phyloP scores from a whole-genome alignment of 2,888 invertebrate genomes.

The Monopis laevigella region DNA sequence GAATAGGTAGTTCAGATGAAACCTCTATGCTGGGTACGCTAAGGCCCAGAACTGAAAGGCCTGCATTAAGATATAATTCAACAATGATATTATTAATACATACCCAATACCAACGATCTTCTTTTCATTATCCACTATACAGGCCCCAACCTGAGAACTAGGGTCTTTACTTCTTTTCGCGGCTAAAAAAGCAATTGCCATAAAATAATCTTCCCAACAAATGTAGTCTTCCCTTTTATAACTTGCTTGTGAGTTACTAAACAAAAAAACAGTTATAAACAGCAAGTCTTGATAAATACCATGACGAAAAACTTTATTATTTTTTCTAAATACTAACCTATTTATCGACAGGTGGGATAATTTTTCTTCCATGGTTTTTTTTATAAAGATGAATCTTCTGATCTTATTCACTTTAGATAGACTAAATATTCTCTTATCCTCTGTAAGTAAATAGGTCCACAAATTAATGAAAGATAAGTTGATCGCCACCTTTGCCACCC shows the following conservation, averaged over 20 bases:
- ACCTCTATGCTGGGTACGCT: too few species aligned
- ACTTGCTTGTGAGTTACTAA: neutral
- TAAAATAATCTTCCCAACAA: constrained; percentile 94
- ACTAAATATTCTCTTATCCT: too few species aligned
- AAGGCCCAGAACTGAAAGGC: too few species aligned
- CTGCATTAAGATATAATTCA: too few species aligned
- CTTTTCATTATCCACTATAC: constrained; percentile 87
- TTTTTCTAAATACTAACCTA: neutral
- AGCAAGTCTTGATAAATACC: neutral
- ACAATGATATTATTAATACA: too few species aligned
- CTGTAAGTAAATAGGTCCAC: too few species aligned
- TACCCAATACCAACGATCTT: constrained; percentile 89
- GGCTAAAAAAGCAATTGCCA: constrained; percentile 91
- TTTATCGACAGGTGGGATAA: neutral
- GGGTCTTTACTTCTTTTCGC: constrained; percentile 97
- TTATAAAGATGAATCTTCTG: too few species aligned
- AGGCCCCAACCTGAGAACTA: constrained; percentile 92
- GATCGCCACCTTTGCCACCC: too few species aligned
- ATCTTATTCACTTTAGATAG: too few species aligned
- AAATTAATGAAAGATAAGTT: too few species aligned
- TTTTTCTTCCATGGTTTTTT: neutral
- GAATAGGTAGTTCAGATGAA: too few species aligned
- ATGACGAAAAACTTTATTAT: neutral
- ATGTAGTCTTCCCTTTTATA: constrained; percentile 73
- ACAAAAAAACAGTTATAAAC: neutral